phyloP scores from a whole-genome alignment of 2,797 vertebrate genomes.

The Phalloptychus januarius region DNA sequence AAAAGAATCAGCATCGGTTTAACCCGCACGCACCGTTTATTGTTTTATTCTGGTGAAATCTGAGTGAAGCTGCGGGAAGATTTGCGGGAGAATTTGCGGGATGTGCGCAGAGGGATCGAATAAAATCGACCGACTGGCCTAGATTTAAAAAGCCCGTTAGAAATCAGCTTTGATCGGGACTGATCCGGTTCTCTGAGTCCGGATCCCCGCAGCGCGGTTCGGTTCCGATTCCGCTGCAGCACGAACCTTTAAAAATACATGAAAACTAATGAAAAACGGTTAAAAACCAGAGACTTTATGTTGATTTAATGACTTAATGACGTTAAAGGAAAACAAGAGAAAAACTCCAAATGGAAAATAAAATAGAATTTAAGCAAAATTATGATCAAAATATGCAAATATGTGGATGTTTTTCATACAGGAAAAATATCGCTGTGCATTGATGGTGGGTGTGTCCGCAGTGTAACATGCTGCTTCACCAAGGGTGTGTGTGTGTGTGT shows the following conservation, averaged over 20 bases:
- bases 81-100: not conserved
- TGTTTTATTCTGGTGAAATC: not conserved
- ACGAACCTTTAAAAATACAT: not conserved
- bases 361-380: not conserved
- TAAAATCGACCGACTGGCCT: slow-evolving; percentile 3
- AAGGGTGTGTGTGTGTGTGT: slow-evolving; percentile 16
- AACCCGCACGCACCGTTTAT: not conserved
- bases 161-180: not conserved
- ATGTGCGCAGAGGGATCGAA: slow-evolving; percentile 8
- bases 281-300: not conserved
- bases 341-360: not conserved
- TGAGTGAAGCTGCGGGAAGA: not conserved
- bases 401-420: not conserved
- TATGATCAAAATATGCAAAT: not conserved
- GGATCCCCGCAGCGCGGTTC: slow-evolving; percentile 14
- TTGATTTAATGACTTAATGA: not conserved
- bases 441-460: slow-evolving; percentile 54
- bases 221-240: slow-evolving; percentile 19
- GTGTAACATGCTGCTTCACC: slow-evolving; percentile 40
- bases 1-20: no score
- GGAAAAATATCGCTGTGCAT: not conserved
- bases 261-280: not conserved
- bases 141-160: not conserved
- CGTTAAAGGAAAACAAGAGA: not conserved
- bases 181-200: not conserved